A percentile compares a stretch with the other conserved stretches of the same genome.
Conservation (phyloP, 2,888 invertebrate species). For the Synergus laeviventris region DNA sequence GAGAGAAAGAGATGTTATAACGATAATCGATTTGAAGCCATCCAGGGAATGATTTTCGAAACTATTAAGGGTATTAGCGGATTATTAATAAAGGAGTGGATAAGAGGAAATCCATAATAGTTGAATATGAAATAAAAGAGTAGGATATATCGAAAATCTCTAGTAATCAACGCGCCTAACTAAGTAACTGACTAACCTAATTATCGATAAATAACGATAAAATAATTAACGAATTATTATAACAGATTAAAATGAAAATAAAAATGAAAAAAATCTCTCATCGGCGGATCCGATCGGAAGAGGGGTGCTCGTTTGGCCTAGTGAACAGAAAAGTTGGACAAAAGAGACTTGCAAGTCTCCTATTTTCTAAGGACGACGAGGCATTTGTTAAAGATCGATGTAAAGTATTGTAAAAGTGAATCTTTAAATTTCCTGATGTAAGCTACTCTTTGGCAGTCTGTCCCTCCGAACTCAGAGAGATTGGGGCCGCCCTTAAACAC, state of each 20-base stretch:
- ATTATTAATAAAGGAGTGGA: constrained; percentile 25
- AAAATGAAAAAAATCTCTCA: constrained; percentile 15
- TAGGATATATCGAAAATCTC: constrained; percentile 47
- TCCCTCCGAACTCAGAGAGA: constrained; percentile 17
- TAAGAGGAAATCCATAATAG: constrained; percentile 25
- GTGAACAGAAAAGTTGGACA: constrained; percentile 26
- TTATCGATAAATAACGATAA: constrained; percentile 54
- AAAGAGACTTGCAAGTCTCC: constrained; percentile 12
- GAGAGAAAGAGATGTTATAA: constrained; percentile 46
- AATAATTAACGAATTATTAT: constrained; percentile 57
- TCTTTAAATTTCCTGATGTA: constrained; percentile 35
- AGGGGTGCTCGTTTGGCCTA: constrained; percentile 18
- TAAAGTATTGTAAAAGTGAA: constrained; percentile 36
- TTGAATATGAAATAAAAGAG: constrained; percentile 22
- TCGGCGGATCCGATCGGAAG: constrained; percentile 20
- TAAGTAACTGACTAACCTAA: constrained; percentile 61
- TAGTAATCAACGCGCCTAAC: constrained; percentile 68
- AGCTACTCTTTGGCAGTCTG: constrained; percentile 29
- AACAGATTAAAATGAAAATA: constrained; percentile 37
- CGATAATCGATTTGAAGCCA: constrained; percentile 68
- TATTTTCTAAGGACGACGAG: not conserved
- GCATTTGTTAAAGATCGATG: constrained; percentile 27
- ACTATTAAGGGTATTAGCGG: constrained; percentile 33
- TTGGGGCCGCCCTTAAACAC: constrained; percentile 32
- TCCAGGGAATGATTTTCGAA: constrained; percentile 64